Base-by-base conservation (phyloP, 2,888 invertebrate genomes). In the Gortyna flavago region DNA sequence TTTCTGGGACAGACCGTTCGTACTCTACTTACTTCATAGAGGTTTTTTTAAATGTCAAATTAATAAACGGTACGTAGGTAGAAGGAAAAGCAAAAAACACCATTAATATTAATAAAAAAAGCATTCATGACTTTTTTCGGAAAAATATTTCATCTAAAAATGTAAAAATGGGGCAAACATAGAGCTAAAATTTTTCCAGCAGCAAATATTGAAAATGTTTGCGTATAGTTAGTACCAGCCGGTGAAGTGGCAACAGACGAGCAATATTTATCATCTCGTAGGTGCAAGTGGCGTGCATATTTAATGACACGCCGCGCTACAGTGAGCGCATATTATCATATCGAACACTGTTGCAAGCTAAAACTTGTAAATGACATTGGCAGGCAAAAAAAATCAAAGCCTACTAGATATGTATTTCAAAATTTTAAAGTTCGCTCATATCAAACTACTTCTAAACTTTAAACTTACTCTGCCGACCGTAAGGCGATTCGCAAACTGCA, bases 251-350 rank as follows among this genome's bases (percentile, higher is more conserved):
- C 79, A 80, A 68, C 83, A 81, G 80, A 83, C 79, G 86, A 81
- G 87, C 78, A 81, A 88, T 84, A 84, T 82, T 80, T 86, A 86
- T 83, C 83, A 77, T 75, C 81, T 87, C 78, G 77, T 84, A 82
- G 81, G 81, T 86, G 88, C 86, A 87, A 88, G 87, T 83, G 85
- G 87, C 88, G 87, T 89, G 88, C 85, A 90, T 87, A 88, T 90
- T 90, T 89, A 90, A 90, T 87, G 90, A 87, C 82, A 85, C 72
- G 44, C 62, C 75, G 64, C 79, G 79, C 71, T 71, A 76, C 77
- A 48, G 61, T 48, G 65, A 65, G 44, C 75, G 62, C 64, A 70
- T 72, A 81, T 72, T 72, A 81, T 72, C 79, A 38, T 80, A 78
- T 82, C 67, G 80, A 71, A 80, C 72, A 82, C 54, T 81, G 77